Evolutionary conservation across 2,888 invertebrate species (phyloP).

Genomic region (Dasysyrphus albostriatus): DNA sequence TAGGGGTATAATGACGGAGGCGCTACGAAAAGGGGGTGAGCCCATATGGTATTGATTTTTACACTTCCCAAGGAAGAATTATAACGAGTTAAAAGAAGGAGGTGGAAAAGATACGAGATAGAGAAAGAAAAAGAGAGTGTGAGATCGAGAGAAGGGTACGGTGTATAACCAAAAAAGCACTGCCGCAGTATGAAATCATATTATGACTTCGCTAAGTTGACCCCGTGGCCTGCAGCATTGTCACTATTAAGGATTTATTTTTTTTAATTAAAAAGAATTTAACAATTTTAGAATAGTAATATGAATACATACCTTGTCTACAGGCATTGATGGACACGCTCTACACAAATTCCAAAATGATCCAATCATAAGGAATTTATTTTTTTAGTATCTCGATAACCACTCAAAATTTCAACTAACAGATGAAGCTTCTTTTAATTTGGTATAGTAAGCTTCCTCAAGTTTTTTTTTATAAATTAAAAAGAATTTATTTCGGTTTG

Average conservation of each 20-base stretch:
- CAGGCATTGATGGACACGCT: slow-evolving; percentile 98
- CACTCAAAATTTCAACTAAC: slow-evolving; percentile 23
- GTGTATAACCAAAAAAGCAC: slow-evolving; percentile 29
- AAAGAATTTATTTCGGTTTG: slow-evolving; percentile 2
- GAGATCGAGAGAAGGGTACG: slow-evolving; percentile 23
- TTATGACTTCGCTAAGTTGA: slow-evolving; percentile 61
- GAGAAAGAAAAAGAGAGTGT: neutral
- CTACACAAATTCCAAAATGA: slow-evolving; percentile 98
- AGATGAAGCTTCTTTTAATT: slow-evolving; percentile 20
- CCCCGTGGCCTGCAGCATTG: slow-evolving; percentile 72
- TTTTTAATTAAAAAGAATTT: neutral
- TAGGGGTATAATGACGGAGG: slow-evolving; percentile 30
- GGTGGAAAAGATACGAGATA: slow-evolving; percentile 20
- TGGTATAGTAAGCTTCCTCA: slow-evolving; percentile 12
- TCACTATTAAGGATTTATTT: neutral
- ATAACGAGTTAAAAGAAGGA: slow-evolving; percentile 41
- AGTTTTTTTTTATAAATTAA: neutral
- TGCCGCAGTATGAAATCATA: slow-evolving; percentile 68
- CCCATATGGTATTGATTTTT: slow-evolving; percentile 64
- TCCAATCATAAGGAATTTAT: slow-evolving; percentile 92
- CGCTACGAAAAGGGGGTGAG: slow-evolving; percentile 47
- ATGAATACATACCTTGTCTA: slow-evolving; percentile 92
- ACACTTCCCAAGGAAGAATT: slow-evolving; percentile 40
- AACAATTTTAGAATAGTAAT: neutral
- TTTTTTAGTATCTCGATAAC: slow-evolving; percentile 51